Evolutionary conservation across 2,113 vertebrate genomes (phyloP).

Genomic region (Corapipo altera): DNA sequence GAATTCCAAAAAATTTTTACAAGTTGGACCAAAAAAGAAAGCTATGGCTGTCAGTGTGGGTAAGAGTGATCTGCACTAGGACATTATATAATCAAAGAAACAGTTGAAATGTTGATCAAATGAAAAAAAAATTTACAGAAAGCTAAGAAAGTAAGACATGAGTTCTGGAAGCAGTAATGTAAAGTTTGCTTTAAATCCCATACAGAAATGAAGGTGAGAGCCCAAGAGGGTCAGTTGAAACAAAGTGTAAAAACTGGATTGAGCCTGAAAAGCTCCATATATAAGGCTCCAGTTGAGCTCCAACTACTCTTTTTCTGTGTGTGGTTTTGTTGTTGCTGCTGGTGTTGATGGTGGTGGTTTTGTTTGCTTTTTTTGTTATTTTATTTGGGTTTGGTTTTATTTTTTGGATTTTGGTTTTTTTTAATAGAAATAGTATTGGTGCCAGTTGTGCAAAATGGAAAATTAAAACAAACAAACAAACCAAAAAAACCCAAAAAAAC

Average conservation of each 20-base stretch:
- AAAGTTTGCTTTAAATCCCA: neutral
- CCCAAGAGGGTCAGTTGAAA: neutral
- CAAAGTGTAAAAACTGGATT: neutral
- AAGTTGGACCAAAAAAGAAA: neutral
- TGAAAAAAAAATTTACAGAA: neutral
- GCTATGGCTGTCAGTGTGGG: neutral
- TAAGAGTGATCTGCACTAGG: neutral
- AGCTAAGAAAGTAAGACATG: neutral
- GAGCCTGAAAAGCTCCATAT: neutral
- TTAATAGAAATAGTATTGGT: neutral
- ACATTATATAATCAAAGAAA: neutral
- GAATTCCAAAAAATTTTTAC: neutral
- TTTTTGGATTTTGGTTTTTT: neutral
- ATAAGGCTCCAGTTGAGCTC: neutral
- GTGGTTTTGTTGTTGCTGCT: neutral
- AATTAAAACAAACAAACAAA: neutral
- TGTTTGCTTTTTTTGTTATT: neutral
- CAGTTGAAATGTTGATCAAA: neutral
- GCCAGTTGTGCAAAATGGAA: neutral
- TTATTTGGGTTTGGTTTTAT: neutral
- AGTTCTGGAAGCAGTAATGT: neutral
- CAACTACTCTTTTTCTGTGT: neutral
- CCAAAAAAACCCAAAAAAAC: too few species aligned
- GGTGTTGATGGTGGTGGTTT: neutral
- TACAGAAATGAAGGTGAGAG: neutral